These are phyloP conservation scores for Actenoides hombroni DNA, from an alignment of 2,113 vertebrate species.

Conservation along the genomic window DNA sequence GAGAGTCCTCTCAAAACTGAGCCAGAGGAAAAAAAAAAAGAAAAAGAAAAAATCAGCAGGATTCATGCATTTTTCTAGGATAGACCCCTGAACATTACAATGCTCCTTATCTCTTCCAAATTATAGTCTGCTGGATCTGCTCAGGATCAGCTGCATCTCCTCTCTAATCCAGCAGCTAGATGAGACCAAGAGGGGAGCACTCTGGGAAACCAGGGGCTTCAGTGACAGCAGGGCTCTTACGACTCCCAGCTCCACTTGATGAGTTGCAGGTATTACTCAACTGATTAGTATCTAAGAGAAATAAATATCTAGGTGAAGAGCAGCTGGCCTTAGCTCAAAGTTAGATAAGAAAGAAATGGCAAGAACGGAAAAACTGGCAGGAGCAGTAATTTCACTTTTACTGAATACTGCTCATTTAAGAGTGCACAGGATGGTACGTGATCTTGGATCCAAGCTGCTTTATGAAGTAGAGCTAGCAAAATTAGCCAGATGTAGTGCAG, in stretches of 20 bases:
- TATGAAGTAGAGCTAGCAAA: background rate
- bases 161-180: constrained; percentile 53
- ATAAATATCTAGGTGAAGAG: constrained; percentile 60
- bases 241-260: constrained; percentile 37
- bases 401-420: background rate
- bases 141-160: constrained; percentile 46
- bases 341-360: constrained; percentile 56
- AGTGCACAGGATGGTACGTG: background rate
- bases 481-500: background rate
- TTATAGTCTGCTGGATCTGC: constrained; percentile 56
- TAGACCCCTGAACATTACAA: constrained; percentile 1
- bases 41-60: background rate
- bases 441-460: background rate
- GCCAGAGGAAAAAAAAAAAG: background rate
- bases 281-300: constrained; percentile 44
- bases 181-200: constrained; percentile 26
- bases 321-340: constrained; percentile 43
- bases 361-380: background rate
- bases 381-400: constrained; percentile 20
- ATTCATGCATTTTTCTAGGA: constrained; percentile 18
- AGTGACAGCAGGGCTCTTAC: background rate
- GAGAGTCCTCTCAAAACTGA: background rate
- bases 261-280: constrained; percentile 53
- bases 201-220: background rate
- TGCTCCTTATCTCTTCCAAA: constrained; percentile 30